These are phyloP conservation scores for Pseudomugil tenellus DNA, from an alignment of 2,797 vertebrate species.

Conservation along the genomic window DNA sequence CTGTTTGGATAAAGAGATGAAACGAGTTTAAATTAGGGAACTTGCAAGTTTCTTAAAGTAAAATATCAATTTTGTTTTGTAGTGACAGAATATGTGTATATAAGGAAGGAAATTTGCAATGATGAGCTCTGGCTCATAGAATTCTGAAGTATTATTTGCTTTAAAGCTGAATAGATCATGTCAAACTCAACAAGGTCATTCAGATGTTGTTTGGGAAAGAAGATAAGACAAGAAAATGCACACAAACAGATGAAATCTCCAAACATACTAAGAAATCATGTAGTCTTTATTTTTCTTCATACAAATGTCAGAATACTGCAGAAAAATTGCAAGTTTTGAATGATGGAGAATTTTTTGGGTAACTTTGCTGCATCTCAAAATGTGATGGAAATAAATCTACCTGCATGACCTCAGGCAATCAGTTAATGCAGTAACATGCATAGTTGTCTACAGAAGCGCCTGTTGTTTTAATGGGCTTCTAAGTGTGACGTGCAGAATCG, in stretches of 20 bases:
- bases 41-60: background rate
- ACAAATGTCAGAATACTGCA: too few species aligned
- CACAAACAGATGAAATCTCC: background rate
- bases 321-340: too few species aligned
- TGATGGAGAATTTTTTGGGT: too few species aligned
- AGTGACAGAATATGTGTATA: background rate
- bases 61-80: background rate
- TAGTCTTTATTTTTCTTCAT: too few species aligned
- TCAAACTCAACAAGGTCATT: background rate
- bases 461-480: too few species aligned
- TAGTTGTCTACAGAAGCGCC: too few species aligned
- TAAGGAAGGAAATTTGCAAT: slow-evolving; percentile 6
- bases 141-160: slow-evolving; percentile 1
- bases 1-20: background rate
- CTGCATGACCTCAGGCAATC: too few species aligned
- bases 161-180: background rate
- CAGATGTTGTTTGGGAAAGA: background rate
- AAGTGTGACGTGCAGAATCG: too few species aligned
- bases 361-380: too few species aligned
- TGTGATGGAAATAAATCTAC: too few species aligned
- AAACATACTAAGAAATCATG: too few species aligned
- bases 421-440: too few species aligned
- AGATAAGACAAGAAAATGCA: background rate
- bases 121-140: background rate
- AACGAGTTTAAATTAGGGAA: background rate